phyloP scores from a whole-genome alignment of 1,140 invertebrate species.

The Vanessa atalanta region DNA sequence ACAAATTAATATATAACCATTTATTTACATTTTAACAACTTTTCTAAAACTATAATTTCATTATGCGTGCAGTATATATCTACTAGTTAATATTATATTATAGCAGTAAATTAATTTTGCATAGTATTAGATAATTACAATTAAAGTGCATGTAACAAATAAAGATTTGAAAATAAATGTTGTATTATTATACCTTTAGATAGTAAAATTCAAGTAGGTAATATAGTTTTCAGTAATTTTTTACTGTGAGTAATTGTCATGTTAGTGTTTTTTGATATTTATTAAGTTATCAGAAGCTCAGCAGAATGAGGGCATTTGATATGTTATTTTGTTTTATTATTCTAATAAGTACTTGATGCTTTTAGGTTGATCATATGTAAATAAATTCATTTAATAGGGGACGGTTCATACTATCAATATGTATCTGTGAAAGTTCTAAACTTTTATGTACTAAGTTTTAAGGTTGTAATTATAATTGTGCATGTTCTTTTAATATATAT shows the following conservation, averaged over 20 bases:
- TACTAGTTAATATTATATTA: too few species aligned
- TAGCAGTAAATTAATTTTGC: too few species aligned
- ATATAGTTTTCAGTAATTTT: slow-evolving; percentile 31
- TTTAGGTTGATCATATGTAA: slow-evolving; percentile 52
- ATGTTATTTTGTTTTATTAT: slow-evolving; percentile 31
- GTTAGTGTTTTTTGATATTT: slow-evolving; percentile 24
- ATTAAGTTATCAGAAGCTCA: slow-evolving; percentile 17
- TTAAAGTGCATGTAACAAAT: slow-evolving; percentile 43
- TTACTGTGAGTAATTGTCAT: slow-evolving; percentile 43
- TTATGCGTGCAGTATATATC: too few species aligned
- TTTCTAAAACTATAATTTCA: too few species aligned
- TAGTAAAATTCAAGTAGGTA: slow-evolving; percentile 29
- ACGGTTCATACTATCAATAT: not conserved
- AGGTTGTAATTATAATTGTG: too few species aligned
- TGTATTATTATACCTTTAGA: slow-evolving; percentile 66
- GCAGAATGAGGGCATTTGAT: slow-evolving; percentile 45
- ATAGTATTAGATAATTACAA: too few species aligned
- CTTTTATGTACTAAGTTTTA: not conserved
- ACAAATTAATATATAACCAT: too few species aligned
- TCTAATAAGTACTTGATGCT: slow-evolving; percentile 1
- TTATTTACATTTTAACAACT: too few species aligned
- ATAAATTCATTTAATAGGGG: slow-evolving; percentile 37
- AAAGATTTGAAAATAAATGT: slow-evolving; percentile 52
- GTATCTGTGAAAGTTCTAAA: not conserved
- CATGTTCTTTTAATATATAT: too few species aligned